Conservation (phyloP, 2,888 invertebrate genomes). For the Amblyjoppa fuscipennis region DNA sequence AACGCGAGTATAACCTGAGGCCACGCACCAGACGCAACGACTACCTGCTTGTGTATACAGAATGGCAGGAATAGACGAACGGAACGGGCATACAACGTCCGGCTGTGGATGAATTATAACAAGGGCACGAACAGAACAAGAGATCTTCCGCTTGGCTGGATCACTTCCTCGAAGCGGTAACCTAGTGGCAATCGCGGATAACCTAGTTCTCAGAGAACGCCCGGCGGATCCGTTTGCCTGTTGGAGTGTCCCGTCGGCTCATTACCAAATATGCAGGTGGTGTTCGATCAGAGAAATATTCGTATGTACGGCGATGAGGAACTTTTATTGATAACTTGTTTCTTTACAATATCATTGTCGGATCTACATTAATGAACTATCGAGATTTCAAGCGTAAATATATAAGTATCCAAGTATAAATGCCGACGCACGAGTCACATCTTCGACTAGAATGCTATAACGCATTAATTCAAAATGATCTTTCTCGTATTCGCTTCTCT, state of each 20-base stretch:
- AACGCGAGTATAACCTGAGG: constrained; percentile 49
- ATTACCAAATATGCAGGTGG: constrained; percentile 4
- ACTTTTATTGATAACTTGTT: too few species aligned
- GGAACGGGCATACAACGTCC: constrained; percentile 52
- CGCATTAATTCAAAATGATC: too few species aligned
- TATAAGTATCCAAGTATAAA: too few species aligned
- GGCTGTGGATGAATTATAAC: constrained; percentile 45
- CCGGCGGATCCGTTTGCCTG: neutral
- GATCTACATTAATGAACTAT: too few species aligned
- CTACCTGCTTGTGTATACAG: constrained; percentile 13
- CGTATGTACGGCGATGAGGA: neutral
- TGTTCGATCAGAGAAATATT: constrained; percentile 8
- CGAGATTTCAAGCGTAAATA: too few species aligned
- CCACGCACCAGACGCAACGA: constrained; percentile 18
- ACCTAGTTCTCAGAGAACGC: constrained; percentile 59
- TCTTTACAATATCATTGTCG: too few species aligned
- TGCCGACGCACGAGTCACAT: too few species aligned
- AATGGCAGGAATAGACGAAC: constrained; percentile 42
- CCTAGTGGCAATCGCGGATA: constrained; percentile 60
- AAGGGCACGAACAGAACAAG: constrained; percentile 34
- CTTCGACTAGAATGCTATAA: too few species aligned
- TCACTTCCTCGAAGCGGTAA: constrained; percentile 58
- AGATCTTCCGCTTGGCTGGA: constrained; percentile 63
- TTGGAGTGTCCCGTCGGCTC: neutral
- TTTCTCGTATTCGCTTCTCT: too few species aligned